These are phyloP conservation scores for Napeogenes inachia DNA, from an alignment of 2,888 invertebrate genomes.

Conservation along the genomic window DNA sequence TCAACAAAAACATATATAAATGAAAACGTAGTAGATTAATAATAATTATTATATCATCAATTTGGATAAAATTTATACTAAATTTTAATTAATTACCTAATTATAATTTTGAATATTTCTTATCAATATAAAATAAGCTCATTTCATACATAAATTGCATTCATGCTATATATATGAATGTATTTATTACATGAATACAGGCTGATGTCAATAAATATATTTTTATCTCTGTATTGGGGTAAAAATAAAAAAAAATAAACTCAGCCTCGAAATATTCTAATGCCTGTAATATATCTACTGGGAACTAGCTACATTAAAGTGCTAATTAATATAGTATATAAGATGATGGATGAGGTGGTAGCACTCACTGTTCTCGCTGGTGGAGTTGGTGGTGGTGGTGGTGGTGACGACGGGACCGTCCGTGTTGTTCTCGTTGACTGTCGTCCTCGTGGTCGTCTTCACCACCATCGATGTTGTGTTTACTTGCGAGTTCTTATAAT, in stretches of 20 bases:
- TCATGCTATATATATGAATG: background rate
- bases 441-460: constrained; percentile 79
- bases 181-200: background rate
- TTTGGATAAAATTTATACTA: constrained; percentile 8
- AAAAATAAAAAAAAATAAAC: too few relatives aligned
- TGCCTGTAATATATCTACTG: background rate
- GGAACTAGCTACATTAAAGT: background rate
- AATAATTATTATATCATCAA: background rate
- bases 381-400: constrained; percentile 54
- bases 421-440: constrained; percentile 63
- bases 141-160: background rate
- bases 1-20: constrained; percentile 44
- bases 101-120: too few relatives aligned
- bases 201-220: too few relatives aligned
- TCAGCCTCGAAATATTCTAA: too few relatives aligned
- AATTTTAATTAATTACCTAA: background rate
- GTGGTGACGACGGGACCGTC: constrained; percentile 59
- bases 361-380: constrained; percentile 76
- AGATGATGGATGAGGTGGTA: background rate
- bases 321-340: background rate
- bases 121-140: background rate
- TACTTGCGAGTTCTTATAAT: constrained; percentile 66
- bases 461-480: constrained; percentile 77
- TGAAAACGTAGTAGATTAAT: constrained; percentile 40
- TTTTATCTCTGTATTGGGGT: too few relatives aligned